A percentile compares a stretch with the other conserved stretches of the same genome.
phyloP scores from a whole-genome alignment of 2,888 invertebrate genomes.

The Andrena fulva region DNA sequence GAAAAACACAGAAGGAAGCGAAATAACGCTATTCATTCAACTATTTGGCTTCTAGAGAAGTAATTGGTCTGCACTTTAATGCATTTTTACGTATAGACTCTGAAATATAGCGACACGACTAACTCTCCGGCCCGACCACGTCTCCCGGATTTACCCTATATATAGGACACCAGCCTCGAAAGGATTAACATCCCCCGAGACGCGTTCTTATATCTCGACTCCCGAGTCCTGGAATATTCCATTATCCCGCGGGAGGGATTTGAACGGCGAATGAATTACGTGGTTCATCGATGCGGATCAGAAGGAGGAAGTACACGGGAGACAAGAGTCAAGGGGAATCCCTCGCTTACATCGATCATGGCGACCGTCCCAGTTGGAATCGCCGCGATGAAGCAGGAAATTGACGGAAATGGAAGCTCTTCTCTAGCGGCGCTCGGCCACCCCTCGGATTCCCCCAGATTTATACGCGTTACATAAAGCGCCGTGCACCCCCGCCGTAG shows the following conservation, averaged over 20 bases:
- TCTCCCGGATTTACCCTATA: too few relatives aligned
- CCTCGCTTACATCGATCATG: constrained; percentile 55
- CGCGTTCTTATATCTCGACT: constrained; percentile 12
- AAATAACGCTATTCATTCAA: too few relatives aligned
- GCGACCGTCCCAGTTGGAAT: constrained; percentile 50
- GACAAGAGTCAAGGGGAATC: constrained; percentile 43
- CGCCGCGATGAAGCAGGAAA: constrained; percentile 73
- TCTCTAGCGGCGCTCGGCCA: constrained; percentile 52
- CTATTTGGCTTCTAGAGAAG: too few relatives aligned
- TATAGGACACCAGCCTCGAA: background rate
- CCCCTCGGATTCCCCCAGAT: constrained; percentile 56
- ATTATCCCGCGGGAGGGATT: constrained; percentile 52
- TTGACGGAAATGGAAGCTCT: constrained; percentile 79
- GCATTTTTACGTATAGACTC: too few relatives aligned
- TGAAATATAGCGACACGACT: too few relatives aligned
- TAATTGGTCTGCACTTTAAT: too few relatives aligned
- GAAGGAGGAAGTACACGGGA: constrained; percentile 29
- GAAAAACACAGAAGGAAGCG: too few relatives aligned
- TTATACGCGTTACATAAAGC: constrained; percentile 65
- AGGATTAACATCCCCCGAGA: constrained; percentile 33
- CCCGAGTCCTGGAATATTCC: constrained; percentile 42
- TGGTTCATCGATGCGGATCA: constrained; percentile 61
- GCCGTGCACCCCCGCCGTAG: constrained; percentile 10
- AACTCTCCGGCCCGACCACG: too few relatives aligned
- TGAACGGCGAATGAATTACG: constrained; percentile 54